Base-by-base conservation (phyloP, 1,140 invertebrate species). In the Lasioglossum baleicum region DNA sequence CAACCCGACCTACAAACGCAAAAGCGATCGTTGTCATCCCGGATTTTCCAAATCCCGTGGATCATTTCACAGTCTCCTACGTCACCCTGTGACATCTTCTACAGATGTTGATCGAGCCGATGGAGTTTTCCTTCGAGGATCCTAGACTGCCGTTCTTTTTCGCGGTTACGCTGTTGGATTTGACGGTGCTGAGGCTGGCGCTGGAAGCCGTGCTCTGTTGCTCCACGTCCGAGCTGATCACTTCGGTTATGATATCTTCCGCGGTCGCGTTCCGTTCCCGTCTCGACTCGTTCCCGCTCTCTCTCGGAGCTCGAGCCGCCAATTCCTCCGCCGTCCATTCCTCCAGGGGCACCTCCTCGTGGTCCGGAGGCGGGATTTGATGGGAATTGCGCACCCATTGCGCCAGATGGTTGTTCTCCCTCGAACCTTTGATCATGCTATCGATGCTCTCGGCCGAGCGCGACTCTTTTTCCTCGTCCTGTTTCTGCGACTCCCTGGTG, bases 271-370 rank as follows among this genome's bases (percentile, higher is more conserved):
- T 87, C 66, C 89, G 82, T n/a, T 60, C 81, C 2, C 68, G 76
- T 0, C 66, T 76, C 48, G 81, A 2, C 3, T 72, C 53, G 65
- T 80, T 60, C 42, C 44, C 80, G 58, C 51, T 82, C 26, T 92
- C 91, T 42, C 86, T 89, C 0, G 89, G 88, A 0, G 88, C 86
- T 64, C 92, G 87, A 0, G 89, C 91, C 2, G 90, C 91, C 64
- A 94, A 80, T 75, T 93, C 92, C n/a, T 93, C 93, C 5, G 89
- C 89, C 7, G 96, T 96, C 96, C 96, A 97, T 70, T 95, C 94
- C 72, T 95, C 95, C 44, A 93, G 90, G 15, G 89, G 87, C 7
- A 85, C 75, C 64, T 91, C 90, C 40, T 87, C 85, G n/a, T 91
- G 86, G 82, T 90, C 95, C 91, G 83, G 94, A 83, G 91, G 94